Base-by-base conservation (phyloP, 2,797 vertebrate genomes). In the Phoeniculus purpureus region DNA sequence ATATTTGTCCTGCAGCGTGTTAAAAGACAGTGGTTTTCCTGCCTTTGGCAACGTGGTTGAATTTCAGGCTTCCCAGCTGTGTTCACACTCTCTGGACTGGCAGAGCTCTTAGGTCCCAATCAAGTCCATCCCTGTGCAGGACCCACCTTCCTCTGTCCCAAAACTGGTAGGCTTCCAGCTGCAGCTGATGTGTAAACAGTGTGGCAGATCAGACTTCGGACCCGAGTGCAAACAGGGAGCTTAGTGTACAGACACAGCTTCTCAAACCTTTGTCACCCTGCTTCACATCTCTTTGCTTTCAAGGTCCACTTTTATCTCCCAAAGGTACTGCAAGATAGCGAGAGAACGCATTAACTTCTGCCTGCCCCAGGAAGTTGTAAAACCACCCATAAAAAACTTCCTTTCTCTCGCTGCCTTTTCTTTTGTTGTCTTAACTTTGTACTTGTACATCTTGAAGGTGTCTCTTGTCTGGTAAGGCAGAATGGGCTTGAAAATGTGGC, bases 81-180 rank as follows among this genome's bases (percentile, higher is more conserved):
- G 15, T 34, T 40, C 55, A 47, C 17, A 1, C 31, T 83, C 54
- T 51, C 66, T 68, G 61, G 70, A 75, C 47, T 2, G 12, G 48
- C 77, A 86, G 55, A 85, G 19, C 27, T 78, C 2, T 0, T 51
- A 37, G 70, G 20, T 23, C 14, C 7, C 6, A 25, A n/a, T 31
- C 0, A 0, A 50, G 34, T 22, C 19, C 2, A 2, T 50, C 47
- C 31, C 61, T 68, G 17, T 22, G n/a, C 0, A 0, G 27, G 34
- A 31, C 48, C 52, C n/a, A 19, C 48, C 73, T 25, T 68, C 37
- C 22, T 64, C 61, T 21, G 18, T 58, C 21, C 55, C n/a, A 26
- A 79, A 83, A 50, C 32, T 59, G 58, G 5, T 6, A 19, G 47
- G 32, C 32, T 84, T 29, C 25, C 47, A 27, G 20, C 19, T 16